These are phyloP conservation scores for Scaptomyza graminum DNA, from an alignment of 1,140 invertebrate species.

Conservation along the genomic window DNA sequence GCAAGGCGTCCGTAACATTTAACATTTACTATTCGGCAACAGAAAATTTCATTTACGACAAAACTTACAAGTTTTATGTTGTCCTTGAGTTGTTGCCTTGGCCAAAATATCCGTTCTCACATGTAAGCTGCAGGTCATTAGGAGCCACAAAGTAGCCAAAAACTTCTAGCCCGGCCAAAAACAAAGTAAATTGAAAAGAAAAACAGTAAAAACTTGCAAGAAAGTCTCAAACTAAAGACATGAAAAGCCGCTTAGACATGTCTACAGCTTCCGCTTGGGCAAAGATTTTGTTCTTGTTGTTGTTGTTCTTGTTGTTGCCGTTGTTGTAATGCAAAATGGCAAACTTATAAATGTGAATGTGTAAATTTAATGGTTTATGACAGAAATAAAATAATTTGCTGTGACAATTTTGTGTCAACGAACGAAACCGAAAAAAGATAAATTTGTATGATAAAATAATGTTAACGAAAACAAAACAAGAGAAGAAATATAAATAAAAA, in stretches of 20 bases:
- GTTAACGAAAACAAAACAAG: conserved; percentile 38
- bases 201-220: conserved; percentile 40
- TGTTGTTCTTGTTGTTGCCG: neutral
- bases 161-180: conserved; percentile 6
- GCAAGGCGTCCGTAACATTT: neutral
- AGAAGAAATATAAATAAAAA: conserved; percentile 66
- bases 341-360: conserved; percentile 66
- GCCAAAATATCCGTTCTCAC: conserved; percentile 28
- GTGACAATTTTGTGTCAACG: conserved; percentile 53
- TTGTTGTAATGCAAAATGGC: conserved; percentile 46
- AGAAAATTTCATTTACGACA: conserved; percentile 22
- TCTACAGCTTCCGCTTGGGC: conserved; percentile 57
- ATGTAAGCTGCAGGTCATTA: conserved; percentile 55
- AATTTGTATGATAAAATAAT: conserved; percentile 9
- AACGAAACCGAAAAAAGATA: conserved; percentile 6
- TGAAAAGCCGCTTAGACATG: conserved; percentile 71
- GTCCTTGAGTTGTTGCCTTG: conserved; percentile 14
- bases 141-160: conserved; percentile 36
- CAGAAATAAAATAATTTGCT: conserved; percentile 66
- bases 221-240: conserved; percentile 43
- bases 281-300: neutral
- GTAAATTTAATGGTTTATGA: conserved; percentile 55
- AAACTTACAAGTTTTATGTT: conserved; percentile 40
- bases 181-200: conserved; percentile 5
- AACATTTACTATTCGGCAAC: neutral